Conservation (phyloP, 2,797 vertebrate genomes). For the Lithobates pipiens region DNA sequence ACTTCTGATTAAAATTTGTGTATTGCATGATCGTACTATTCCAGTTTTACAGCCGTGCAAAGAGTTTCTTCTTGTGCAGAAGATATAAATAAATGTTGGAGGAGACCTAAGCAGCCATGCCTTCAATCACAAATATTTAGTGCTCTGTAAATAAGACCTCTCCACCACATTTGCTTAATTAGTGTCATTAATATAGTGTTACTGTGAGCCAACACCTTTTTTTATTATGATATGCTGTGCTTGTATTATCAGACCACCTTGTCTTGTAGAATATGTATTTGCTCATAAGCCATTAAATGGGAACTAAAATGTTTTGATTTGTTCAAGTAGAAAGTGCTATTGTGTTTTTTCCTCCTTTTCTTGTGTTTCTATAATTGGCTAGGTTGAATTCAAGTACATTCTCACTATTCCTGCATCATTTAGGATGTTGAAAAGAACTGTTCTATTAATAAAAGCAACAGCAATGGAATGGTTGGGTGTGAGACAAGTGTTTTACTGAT, state of each 20-base stretch:
- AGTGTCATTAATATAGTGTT: slow-evolving; percentile 34
- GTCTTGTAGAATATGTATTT: neutral
- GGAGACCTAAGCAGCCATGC: neutral
- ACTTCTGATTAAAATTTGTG: neutral
- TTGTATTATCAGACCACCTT: neutral
- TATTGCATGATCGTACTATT: neutral
- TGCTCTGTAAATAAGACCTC: neutral
- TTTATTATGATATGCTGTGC: slow-evolving; percentile 36
- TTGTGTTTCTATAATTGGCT: too few species aligned
- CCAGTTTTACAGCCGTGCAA: too few species aligned
- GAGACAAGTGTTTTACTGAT: too few species aligned
- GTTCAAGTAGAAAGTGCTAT: too few species aligned
- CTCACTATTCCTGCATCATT: too few species aligned
- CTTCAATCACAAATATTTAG: neutral
- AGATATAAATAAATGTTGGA: neutral
- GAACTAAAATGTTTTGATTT: neutral
- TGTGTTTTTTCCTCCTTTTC: too few species aligned
- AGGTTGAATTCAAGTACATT: too few species aligned
- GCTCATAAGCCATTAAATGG: neutral
- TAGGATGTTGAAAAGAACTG: too few species aligned
- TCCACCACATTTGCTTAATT: neutral
- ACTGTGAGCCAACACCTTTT: neutral
- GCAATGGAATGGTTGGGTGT: too few species aligned
- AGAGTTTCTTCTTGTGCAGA: neutral
- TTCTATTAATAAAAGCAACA: too few species aligned